Base-by-base conservation (phyloP, 1,140 invertebrate species). In the Cherax destructor region DNA sequence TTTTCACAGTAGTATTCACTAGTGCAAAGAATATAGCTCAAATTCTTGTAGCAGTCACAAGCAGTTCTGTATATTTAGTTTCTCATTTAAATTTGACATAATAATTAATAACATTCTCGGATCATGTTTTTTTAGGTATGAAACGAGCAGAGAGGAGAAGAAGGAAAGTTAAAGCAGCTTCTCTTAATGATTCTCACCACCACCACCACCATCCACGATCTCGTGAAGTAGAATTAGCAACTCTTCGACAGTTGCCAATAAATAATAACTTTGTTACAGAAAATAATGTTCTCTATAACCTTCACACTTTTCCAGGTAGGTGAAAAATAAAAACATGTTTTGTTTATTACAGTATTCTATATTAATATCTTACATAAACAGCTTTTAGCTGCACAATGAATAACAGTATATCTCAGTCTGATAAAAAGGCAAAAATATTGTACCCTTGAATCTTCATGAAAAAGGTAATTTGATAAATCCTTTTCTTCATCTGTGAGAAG, bases 261-360 rank as follows among this genome's bases (percentile, higher is more conserved):
- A 94, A 94, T 74, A 93, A 94, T 30, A 94, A 94, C 84, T 94
- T 94, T 81, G 93, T 95, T 61, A 94, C 95, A 69, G 94, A 95
- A 87, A 94, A 94, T 72, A 95, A 95, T 92, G 94, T 95, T 4
- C 93, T 95, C 0, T 95, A 95, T 93, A 94, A 91, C 72, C 79
- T 93, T 24, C 83, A 85, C 13, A 92, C 81, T 69, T 93, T 92
- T 30, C 91, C 92, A 61, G 92, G 92, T 93, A 21, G 72, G 52
- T 56, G 9, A 56, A 56, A 56, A 56, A 56, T 56, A 56, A 56
- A 10, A 56, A 10, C 9, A 10, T 56, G 6, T 56, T 65, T 65
- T 65, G 61, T 3, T 21, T 2, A 65, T 65, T 21, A 41, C 30
- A 41, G 30, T 41, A 21, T 65, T 21, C 21, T 16, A 16, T 56